Evolutionary conservation across 1,140 invertebrate species (phyloP).

Genomic region (Drosophila auraria): DNA sequence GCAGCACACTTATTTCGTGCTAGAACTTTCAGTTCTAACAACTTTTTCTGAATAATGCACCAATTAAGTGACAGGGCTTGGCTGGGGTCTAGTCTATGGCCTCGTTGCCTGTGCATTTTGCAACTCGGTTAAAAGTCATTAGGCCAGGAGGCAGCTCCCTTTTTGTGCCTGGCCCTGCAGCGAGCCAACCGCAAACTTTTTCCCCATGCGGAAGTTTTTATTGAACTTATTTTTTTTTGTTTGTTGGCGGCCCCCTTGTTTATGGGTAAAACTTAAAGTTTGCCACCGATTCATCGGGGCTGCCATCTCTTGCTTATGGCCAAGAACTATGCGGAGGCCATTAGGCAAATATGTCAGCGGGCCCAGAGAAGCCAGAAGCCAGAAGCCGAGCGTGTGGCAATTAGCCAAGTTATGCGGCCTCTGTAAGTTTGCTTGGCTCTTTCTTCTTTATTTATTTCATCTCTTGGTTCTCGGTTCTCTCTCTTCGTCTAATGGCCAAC

Average conservation of each 20-base stretch:
- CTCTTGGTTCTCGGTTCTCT: constrained; percentile 15
- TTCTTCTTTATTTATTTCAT: constrained; percentile 40
- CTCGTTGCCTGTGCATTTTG: constrained; percentile 52
- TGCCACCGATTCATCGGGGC: constrained; percentile 43
- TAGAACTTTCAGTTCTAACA: constrained; percentile 54
- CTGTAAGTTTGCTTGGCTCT: constrained; percentile 24
- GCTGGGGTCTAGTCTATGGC: constrained; percentile 14
- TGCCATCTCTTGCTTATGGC: constrained; percentile 29
- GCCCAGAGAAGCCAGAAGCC: constrained; percentile 32
- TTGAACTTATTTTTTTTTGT: constrained; percentile 59
- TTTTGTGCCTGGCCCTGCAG: constrained; percentile 10
- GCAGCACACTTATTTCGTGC: constrained; percentile 58
- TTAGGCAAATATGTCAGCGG: constrained; percentile 81
- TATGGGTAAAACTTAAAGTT: constrained; percentile 68
- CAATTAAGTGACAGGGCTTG: constrained; percentile 56
- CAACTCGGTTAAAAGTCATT: constrained; percentile 80
- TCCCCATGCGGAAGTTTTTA: constrained; percentile 66
- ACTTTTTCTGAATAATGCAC: constrained; percentile 67
- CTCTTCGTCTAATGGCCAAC: constrained; percentile 40
- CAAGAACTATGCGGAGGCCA: constrained; percentile 73
- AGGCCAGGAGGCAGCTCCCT: constrained; percentile 52
- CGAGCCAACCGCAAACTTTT: constrained; percentile 63
- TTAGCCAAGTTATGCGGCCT: constrained; percentile 79
- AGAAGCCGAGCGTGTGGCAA: constrained; percentile 65
- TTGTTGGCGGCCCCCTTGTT: constrained; percentile 38